These are phyloP conservation scores for Macrosiphum euphorbiae DNA, from an alignment of 2,888 invertebrate genomes.

Conservation along the genomic window DNA sequence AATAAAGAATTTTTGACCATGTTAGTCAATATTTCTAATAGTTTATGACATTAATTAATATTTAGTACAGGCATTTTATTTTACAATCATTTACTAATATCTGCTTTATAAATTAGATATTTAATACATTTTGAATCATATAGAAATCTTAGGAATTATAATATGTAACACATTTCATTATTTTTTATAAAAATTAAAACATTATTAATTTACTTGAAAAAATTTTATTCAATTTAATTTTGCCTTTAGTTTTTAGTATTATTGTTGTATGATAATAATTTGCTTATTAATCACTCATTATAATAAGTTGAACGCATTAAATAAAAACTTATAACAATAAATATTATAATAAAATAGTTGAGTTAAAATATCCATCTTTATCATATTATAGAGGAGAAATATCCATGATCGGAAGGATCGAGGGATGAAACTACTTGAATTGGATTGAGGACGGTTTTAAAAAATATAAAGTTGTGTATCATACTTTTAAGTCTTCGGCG, in stretches of 20 bases:
- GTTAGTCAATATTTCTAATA: background rate
- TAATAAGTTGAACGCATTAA: background rate
- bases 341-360: background rate
- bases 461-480: background rate
- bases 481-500: background rate
- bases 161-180: background rate
- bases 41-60: background rate
- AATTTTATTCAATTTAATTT: background rate
- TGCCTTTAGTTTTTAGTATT: background rate
- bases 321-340: background rate
- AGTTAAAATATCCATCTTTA: background rate
- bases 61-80: background rate
- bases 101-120: background rate
- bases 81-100: background rate
- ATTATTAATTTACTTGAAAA: background rate
- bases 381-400: background rate
- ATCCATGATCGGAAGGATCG: background rate
- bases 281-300: background rate
- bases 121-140: background rate
- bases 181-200: background rate
- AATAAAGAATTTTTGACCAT: background rate
- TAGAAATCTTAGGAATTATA: background rate
- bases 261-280: background rate
- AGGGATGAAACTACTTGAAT: background rate
- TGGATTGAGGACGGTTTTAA: background rate